Conservation (phyloP, 1,140 invertebrate species). For the Ceratosolen solmsi region DNA sequence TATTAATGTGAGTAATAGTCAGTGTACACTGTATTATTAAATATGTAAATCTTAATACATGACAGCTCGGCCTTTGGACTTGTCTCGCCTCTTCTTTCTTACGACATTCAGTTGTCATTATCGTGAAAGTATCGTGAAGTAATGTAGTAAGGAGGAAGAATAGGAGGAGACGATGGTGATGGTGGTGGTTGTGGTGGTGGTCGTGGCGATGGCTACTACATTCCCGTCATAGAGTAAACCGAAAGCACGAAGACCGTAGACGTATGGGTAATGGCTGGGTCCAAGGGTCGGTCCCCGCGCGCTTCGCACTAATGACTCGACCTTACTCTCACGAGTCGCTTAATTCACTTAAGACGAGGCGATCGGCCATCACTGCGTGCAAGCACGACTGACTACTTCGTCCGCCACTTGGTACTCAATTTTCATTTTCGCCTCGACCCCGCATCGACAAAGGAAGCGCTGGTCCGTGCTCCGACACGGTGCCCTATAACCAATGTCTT, state of each 20-base stretch:
- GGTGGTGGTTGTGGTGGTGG: too few species aligned
- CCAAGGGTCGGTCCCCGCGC: background rate
- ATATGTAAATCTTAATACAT: too few species aligned
- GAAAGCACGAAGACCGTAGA: background rate
- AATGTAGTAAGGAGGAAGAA: too few species aligned
- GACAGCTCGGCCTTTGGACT: too few species aligned
- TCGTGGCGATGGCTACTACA: background rate
- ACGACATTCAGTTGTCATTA: too few species aligned
- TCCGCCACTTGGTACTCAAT: conserved; percentile 17
- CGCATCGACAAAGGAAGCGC: conserved; percentile 14
- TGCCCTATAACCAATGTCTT: background rate
- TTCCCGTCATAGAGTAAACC: background rate
- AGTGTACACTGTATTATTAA: too few species aligned
- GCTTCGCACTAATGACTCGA: conserved; percentile 26
- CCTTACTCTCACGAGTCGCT: conserved; percentile 37
- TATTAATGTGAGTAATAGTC: too few species aligned
- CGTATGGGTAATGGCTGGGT: conserved; percentile 23
- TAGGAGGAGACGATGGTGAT: background rate
- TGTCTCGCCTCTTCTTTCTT: too few species aligned
- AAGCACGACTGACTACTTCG: background rate
- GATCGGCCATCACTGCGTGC: background rate
- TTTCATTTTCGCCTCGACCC: conserved; percentile 37
- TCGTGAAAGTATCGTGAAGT: too few species aligned
- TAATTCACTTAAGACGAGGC: conserved; percentile 43
- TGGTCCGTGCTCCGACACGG: background rate